These are phyloP conservation scores for Patella pellucida DNA, from an alignment of 2,888 invertebrate species.

Conservation along the genomic window DNA sequence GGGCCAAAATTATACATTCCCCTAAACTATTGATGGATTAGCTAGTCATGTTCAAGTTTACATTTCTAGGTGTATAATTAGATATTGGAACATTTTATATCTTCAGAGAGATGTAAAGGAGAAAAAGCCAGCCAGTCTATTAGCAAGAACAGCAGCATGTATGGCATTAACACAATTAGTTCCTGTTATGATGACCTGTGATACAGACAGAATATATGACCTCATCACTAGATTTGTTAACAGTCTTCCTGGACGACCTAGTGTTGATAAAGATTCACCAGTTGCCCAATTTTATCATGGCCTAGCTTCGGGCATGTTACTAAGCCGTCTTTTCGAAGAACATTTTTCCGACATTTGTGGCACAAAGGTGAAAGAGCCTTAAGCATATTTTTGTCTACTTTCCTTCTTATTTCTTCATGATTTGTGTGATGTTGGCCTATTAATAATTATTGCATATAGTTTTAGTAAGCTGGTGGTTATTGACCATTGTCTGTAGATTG, in stretches of 20 bases:
- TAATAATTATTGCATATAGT: background rate
- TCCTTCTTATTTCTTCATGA: too few species aligned
- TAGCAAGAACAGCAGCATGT: slow-evolving; percentile 55
- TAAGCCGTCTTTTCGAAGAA: slow-evolving; percentile 55
- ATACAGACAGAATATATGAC: slow-evolving; percentile 45
- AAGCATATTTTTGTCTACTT: too few species aligned
- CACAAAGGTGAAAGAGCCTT: slow-evolving; percentile 43
- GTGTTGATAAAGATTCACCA: slow-evolving; percentile 44
- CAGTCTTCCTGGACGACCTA: slow-evolving; percentile 50
- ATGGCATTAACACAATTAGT: slow-evolving; percentile 53
- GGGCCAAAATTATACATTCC: too few species aligned
- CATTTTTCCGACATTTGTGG: slow-evolving; percentile 59
- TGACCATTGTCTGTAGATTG: background rate
- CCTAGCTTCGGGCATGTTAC: slow-evolving; percentile 55
- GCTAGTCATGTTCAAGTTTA: background rate
- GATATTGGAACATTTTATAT: background rate
- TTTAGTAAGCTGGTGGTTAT: background rate
- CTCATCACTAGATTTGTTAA: slow-evolving; percentile 43
- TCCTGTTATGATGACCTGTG: slow-evolving; percentile 47
- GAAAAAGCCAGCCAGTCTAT: slow-evolving; percentile 50
- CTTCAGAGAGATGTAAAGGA: slow-evolving; percentile 51
- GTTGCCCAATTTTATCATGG: slow-evolving; percentile 50
- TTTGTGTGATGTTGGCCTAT: too few species aligned
- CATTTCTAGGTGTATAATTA: background rate
- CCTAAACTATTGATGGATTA: too few species aligned